A percentile compares a stretch with the other conserved stretches of the same genome.
Evolutionary conservation across 2,888 invertebrate species (phyloP).

Genomic region (Sesia apiformis): DNA sequence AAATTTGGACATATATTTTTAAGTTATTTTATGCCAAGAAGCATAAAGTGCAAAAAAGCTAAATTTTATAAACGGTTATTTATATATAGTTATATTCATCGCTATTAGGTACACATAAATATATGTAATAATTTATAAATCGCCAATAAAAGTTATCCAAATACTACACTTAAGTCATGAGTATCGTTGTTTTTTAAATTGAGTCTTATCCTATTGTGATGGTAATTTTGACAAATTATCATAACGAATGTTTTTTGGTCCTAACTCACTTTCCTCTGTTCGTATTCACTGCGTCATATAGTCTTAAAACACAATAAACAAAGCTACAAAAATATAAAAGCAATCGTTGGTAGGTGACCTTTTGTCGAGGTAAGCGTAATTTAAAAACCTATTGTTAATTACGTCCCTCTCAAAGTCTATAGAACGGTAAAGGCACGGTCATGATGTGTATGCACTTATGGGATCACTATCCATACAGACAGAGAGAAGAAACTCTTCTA

Average conservation of each 20-base stretch:
- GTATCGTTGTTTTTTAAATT: constrained; percentile 60
- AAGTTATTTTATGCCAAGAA: no score
- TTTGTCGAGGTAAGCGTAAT: constrained; percentile 50
- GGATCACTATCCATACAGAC: constrained; percentile 63
- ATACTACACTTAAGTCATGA: constrained; percentile 34
- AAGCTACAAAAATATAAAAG: constrained; percentile 55
- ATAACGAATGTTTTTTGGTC: constrained; percentile 43
- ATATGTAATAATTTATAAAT: constrained; percentile 11
- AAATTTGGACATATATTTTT: no score
- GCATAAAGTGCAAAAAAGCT: no score
- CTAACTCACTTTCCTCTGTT: constrained; percentile 46
- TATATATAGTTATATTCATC: neutral
- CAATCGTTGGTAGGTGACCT: constrained; percentile 46
- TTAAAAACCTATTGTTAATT: constrained; percentile 70
- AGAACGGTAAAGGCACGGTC: constrained; percentile 74
- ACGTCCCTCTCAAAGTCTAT: constrained; percentile 74
- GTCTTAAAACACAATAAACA: constrained; percentile 30
- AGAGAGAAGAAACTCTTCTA: constrained; percentile 66
- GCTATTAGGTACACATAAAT: neutral
- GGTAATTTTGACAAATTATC: constrained; percentile 52
- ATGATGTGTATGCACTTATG: constrained; percentile 73
- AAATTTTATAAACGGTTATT: neutral
- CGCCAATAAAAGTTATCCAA: constrained; percentile 43
- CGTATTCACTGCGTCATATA: constrained; percentile 28
- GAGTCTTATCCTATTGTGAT: constrained; percentile 55